Evolutionary conservation across 2,113 vertebrate species (phyloP), one percentile per base, ranked within the genome.

Genomic region (Alexandromys fortis): DNA sequence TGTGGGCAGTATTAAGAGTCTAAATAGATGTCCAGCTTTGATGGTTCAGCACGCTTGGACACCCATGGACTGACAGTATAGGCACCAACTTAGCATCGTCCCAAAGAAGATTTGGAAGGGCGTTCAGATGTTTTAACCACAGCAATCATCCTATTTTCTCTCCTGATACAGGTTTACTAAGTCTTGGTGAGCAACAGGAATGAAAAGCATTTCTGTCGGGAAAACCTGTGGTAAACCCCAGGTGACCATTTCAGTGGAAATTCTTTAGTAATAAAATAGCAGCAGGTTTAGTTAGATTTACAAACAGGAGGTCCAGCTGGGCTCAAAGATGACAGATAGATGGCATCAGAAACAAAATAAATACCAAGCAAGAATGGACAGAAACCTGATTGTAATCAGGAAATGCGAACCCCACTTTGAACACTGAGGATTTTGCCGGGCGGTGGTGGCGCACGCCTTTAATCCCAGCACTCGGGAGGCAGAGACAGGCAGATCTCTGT

Each of bases 261-360:
- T 67, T 42, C 73, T 90, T 85, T 72, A 79, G 45, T 68, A 89
- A 90, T 79, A 90, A 96, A 82, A 89, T 77, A 67, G 68, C 38
- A 49, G 17, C 79, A 92, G 42, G 26, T 45, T 91, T 94, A 91
- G 65, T 67, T 67, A 82, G 72, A 78, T 42, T 73, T 90, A 77
- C 49, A 93, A 63, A 96, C 67, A 73, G 68, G 63, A 94, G 42
- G 28, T 79, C 77, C 73, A 72, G 65, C 21, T 75, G 73, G 38
- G 17, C 30, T 95, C 28, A 63, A 75, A 86, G 70, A 61, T 47
- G 92, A 75, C 47, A 83, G 72, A 55, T 52, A 67, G 22, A 93
- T 55, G 73, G 61, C 63, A 91, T 88, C 58, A 96, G 89, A 94
- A 92, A 90, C n/a, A 86, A 83, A 82, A 75, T 26, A 92, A 94